Evolutionary conservation across 2,113 vertebrate genomes (phyloP), one percentile per base, ranked within the genome.

Genomic region (Manacus vitellinus): DNA sequence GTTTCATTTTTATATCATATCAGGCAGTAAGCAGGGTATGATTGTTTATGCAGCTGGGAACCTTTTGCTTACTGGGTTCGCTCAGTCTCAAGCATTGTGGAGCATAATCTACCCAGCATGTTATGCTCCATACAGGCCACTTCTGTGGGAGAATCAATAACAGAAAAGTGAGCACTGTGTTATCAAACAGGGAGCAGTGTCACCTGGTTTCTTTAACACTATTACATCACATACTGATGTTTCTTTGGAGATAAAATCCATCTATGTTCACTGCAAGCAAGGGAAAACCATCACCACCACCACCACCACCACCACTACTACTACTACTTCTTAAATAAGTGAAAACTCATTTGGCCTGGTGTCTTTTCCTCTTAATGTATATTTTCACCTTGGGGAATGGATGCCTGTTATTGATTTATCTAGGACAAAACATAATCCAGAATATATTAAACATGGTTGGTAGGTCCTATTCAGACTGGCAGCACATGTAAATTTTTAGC

Each of bases 21-120:
- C 93, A 58, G 75, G 79, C 77, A 91, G 71, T 71, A 63, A 81
- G 94, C 80, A 68, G 86, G 67, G 71, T 68, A 25, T 70, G 81
- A 66, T 82, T 97, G 92, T 96, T 97, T 91, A 94, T 97, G 96
- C 93, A 97, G 92, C 96, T 96, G 94, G 94, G 90, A 95, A 66
- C 75, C 92, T 96, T 89, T 61, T 73, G 58, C 84, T 78, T 92
- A 52, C 79, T 72, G 93, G 77, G 79, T 89, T 95, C 25, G 1
- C 90, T 87, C 72, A 47, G 33, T 84, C 74, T 97, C 61, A n/a
- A 67, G 85, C 59, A 8, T 71, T 66, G 55, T 74, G 67, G 73
- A 81, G 51, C 71, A 25, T 81, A 96, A 97, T 92, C 89, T 74
- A 83, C 95, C 59, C 81, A 96, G 81, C 81, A 56, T 96, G 87